Base-by-base conservation (phyloP, 1,140 invertebrate species). In the Drosophila insularis region DNA sequence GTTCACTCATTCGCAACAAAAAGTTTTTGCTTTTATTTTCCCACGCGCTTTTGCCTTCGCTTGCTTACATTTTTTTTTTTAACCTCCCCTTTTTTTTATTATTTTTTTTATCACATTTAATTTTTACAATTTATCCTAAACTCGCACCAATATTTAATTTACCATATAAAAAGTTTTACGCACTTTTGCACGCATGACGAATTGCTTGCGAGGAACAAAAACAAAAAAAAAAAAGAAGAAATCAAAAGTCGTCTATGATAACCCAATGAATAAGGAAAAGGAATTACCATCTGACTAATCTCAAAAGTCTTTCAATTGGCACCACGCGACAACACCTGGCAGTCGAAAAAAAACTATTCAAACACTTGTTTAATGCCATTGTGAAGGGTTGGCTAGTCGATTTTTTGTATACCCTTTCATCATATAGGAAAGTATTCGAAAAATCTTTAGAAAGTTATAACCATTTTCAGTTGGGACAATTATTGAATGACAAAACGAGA, bases 21-120 rank as follows among this genome's bases (percentile, higher is more conserved):
- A 66, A 43, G 72, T 32, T 74, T 75, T 84, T 79, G 55, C 39
- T 63, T 71, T 39, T 78, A 71, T 81, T 75, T 81, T 82, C 81
- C 73, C 80, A 82, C 80, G 81, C 75, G 80, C 63, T 32, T 21
- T 61, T 56, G 58, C 69, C 31, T 50, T 50, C 43, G n/a, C 43
- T 46, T 46, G 17, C 43, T 21, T 55, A 7, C 13, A 13, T 23
- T 55, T 55, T 23, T 31, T 23, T 31, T 55, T 55, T 55, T 54
- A 11, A 5, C 23, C 23, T 27, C 23, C 23, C 23, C 23, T 7
- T 55, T 55, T 27, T 8, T 55, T n/a, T 31, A 6, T 32, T 32
- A 3, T 76, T 79, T 84, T 70, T 80, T 76, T 84, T 84, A 84
- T 84, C 81, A 75, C 69, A 79, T 76, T 82, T 74, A 58, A 80